Evolutionary conservation across 2,888 invertebrate species (phyloP).

Genomic region (Pachydiplax longipennis): DNA sequence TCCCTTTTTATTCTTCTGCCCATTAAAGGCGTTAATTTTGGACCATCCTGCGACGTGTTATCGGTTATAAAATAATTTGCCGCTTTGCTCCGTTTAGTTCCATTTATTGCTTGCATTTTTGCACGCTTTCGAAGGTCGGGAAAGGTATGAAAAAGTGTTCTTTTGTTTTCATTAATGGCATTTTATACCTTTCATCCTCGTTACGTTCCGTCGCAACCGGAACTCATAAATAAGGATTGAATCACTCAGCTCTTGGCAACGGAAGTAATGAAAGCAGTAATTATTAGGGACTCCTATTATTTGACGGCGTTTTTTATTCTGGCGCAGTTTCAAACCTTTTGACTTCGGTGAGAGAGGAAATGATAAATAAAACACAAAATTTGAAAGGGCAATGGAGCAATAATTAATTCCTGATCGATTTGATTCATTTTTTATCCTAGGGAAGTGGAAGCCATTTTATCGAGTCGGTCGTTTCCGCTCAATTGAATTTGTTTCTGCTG

Average conservation of each 20-base stretch:
- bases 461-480: background rate
- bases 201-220: background rate
- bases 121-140: background rate
- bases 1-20: background rate
- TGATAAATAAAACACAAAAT: background rate
- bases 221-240: slow-evolving; percentile 14
- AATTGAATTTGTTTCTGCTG: background rate
- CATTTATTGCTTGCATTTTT: background rate
- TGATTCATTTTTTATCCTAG: background rate
- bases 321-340: background rate
- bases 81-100: background rate
- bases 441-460: background rate
- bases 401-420: background rate
- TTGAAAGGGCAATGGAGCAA: background rate
- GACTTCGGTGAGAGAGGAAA: background rate
- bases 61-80: background rate
- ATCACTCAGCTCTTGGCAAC: slow-evolving; percentile 2
- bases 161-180: background rate
- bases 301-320: background rate
- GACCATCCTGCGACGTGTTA: background rate
- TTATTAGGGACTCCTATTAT: background rate
- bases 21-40: background rate
- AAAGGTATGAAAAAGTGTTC: background rate
- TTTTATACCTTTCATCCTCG: background rate
- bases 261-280: background rate